Evolutionary conservation across 37 sponge, comb jelly and placozoan genomes (phyloP).

Genomic region (Chondrosia reniformis): DNA sequence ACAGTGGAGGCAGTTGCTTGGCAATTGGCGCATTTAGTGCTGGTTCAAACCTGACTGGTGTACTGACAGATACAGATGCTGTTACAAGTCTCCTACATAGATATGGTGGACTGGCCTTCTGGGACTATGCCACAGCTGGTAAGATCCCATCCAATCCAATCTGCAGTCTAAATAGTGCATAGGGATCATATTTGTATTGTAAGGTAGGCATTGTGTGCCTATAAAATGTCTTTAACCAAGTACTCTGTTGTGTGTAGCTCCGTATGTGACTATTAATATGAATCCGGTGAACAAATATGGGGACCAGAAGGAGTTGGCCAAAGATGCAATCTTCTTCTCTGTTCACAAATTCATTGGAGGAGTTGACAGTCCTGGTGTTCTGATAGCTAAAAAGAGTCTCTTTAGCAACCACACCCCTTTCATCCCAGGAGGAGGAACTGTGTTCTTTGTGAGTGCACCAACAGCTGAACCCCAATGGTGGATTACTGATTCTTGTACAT

Average conservation of each 20-base stretch:
- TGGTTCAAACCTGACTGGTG: conserved; percentile 81
- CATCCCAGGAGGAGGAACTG: conserved; percentile 85
- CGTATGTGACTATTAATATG: conserved; percentile 20
- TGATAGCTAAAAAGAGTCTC: conserved; percentile 82
- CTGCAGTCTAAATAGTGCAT: neutral
- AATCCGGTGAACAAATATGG: conserved; percentile 21
- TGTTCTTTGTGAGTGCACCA: conserved; percentile 74
- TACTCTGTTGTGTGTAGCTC: neutral
- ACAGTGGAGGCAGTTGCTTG: neutral
- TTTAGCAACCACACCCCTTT: conserved; percentile 60
- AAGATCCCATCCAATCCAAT: neutral
- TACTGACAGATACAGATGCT: conserved; percentile 62
- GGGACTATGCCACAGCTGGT: conserved; percentile 90
- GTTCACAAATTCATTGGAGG: conserved; percentile 94
- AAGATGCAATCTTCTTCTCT: conserved; percentile 90
- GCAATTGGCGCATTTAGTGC: conserved; percentile 71
- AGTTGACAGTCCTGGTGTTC: conserved; percentile 78
- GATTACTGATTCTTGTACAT: neutral
- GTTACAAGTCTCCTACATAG: conserved; percentile 59
- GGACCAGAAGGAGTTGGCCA: conserved; percentile 49
- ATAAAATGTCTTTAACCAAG: no score
- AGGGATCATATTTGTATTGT: neutral
- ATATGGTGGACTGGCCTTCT: conserved; percentile 70
- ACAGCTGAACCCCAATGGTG: neutral
- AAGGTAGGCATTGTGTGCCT: neutral